Conservation (phyloP, 2,888 invertebrate genomes). For the Argyresthia albistria region DNA sequence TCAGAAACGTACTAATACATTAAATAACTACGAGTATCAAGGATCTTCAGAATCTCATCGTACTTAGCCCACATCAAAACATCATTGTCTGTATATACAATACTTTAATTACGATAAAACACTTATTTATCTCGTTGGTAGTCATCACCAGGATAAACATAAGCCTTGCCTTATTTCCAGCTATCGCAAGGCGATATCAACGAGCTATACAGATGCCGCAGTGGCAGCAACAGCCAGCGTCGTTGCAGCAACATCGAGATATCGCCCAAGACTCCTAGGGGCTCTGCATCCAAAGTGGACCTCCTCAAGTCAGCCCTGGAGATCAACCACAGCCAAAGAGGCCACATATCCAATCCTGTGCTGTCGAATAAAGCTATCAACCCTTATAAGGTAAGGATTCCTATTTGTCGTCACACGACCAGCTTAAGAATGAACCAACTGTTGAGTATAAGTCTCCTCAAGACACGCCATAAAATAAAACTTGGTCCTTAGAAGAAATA, state of each 20-base stretch:
- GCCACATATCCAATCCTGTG: conserved; percentile 74
- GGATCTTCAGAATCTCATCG: no score
- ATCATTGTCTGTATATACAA: no score
- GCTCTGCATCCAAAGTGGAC: conserved; percentile 75
- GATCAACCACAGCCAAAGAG: conserved; percentile 72
- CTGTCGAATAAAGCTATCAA: conserved; percentile 45
- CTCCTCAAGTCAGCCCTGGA: conserved; percentile 79
- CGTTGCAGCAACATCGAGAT: conserved; percentile 73
- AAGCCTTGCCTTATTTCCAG: conserved; percentile 23
- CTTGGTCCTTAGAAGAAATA: no score
- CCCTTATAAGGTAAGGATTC: conserved; percentile 42
- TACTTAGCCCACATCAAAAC: no score
- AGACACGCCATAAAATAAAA: no score
- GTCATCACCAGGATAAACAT: no score
- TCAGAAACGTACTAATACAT: no score
- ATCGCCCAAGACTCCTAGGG: conserved; percentile 43
- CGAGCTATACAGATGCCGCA: conserved; percentile 57
- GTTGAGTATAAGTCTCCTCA: no score
- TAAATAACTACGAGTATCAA: no score
- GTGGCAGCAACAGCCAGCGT: conserved; percentile 62
- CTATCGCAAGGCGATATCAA: conserved; percentile 68
- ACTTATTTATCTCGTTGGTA: no score
- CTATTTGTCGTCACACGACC: conserved; percentile 1
- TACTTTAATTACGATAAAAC: no score
- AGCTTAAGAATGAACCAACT: background rate